These are phyloP conservation scores for Sepiola atlantica DNA, from an alignment of 2,888 invertebrate species.

Conservation along the genomic window DNA sequence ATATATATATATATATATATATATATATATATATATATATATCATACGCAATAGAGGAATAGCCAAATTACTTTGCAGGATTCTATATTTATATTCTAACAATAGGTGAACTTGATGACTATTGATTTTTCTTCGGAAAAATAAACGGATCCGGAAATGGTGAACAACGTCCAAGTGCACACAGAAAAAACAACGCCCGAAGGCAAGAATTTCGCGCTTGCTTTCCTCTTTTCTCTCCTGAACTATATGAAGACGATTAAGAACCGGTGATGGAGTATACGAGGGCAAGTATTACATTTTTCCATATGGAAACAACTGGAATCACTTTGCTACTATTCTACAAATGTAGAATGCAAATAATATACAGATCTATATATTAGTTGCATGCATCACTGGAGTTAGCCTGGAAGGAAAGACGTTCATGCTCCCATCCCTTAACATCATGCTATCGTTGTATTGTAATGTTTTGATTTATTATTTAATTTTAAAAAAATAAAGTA, in stretches of 20 bases:
- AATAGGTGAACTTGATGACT: background rate
- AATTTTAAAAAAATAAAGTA: no score
- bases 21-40: no score
- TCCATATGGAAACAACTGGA: background rate
- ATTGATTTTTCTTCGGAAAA: background rate
- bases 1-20: no score
- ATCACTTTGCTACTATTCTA: background rate
- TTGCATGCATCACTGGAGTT: no score
- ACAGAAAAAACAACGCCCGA: background rate
- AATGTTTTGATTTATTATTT: no score
- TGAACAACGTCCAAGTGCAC: background rate
- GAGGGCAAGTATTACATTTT: background rate
- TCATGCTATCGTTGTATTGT: no score
- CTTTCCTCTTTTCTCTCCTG: background rate
- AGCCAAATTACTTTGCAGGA: no score
- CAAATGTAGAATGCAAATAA: background rate
- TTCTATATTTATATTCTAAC: background rate
- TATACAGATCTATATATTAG: no score
- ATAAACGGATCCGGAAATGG: background rate
- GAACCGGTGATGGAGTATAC: background rate
- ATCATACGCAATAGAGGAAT: no score
- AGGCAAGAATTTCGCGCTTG: background rate
- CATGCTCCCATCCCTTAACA: no score
- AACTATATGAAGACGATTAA: background rate
- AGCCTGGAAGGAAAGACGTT: no score